Evolutionary conservation across 2,113 vertebrate species (phyloP), one percentile per base, ranked within the genome.

Genomic region (Gadus macrocephalus): DNA sequence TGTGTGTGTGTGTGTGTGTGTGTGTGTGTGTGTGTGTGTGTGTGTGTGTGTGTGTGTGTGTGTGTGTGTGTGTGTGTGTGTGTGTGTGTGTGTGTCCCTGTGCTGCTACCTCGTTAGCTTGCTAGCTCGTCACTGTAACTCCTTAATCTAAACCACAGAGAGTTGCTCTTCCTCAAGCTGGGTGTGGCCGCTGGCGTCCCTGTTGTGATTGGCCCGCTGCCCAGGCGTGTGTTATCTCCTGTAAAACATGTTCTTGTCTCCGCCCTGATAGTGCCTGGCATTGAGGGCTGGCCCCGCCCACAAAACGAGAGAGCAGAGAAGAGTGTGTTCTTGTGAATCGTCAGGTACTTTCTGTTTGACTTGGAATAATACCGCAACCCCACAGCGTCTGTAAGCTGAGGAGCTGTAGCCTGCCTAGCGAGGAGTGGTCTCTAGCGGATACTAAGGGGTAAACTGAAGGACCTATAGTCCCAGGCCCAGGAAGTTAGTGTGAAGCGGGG

Each of bases 251-350:
- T 88, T 88, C 88, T 88, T 90, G 91, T 93, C 42, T 92, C 94
- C 93, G 92, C 92, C 94, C 90, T 92, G 78, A 89, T 88, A 92
- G 91, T 89, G 93, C 91, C 92, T 93, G 93, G 91, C 87, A 91
- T 87, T 86, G 88, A 84, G 83, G 84, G 81, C 78, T 80, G 53
- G 72, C 82, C 81, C 86, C 69, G 69, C 88, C 89, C 69, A 83
- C 91, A 92, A 78, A 49, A 68, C 84, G 71, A 84, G 87, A 84
- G 87, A 90, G 78, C 80, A 85, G 83, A 86, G 81, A 84, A 81
- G 66, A 76, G 62, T 81, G 83, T 81, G 74, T 79, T 20, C n/a
- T 71, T 67, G 67, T 67, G 73, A 81, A 66, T 74, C 77, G 76
- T 82, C 87, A 90, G 89, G 89, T 90, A 82, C 73, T 49, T 49